phyloP scores from a whole-genome alignment of 2,888 invertebrate species.

The Fragum whitleyi region DNA sequence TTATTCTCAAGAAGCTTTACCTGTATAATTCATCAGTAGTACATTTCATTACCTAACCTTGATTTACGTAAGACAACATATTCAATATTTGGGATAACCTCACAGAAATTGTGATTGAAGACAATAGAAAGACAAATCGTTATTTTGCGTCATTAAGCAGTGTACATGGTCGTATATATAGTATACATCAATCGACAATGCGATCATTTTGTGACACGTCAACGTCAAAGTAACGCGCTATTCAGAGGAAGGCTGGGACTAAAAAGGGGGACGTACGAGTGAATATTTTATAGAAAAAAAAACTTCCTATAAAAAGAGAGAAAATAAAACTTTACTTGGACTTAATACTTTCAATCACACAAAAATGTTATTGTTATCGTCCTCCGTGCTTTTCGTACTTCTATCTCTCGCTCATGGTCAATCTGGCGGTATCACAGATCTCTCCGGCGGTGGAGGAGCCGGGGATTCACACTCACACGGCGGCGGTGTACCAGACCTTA shows the following conservation, averaged over 20 bases:
- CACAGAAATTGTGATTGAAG: background rate
- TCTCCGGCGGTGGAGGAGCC: background rate
- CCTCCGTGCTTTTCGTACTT: slow-evolving; percentile 26
- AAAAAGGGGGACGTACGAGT: background rate
- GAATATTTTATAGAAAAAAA: background rate
- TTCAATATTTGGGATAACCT: too few species aligned
- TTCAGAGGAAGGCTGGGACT: background rate
- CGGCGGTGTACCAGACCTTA: slow-evolving; percentile 25
- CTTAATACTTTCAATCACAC: too few species aligned
- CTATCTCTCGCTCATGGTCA: slow-evolving; percentile 17
- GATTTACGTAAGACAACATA: too few species aligned
- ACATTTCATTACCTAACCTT: background rate
- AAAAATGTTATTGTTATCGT: slow-evolving; percentile 13
- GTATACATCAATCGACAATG: background rate
- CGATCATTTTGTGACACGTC: background rate
- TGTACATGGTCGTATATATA: background rate
- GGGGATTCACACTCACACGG: background rate
- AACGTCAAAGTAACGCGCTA: background rate
- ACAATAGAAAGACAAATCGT: background rate
- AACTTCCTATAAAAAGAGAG: background rate
- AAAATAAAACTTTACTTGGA: background rate
- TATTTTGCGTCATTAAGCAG: background rate
- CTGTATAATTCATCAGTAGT: too few species aligned
- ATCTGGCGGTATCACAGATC: background rate
- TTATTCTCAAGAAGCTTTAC: too few species aligned